A percentile compares a stretch with the other conserved stretches of the same genome.
Conservation (phyloP, 2,797 vertebrate species). For the Paratrypauchen microcephalus region DNA sequence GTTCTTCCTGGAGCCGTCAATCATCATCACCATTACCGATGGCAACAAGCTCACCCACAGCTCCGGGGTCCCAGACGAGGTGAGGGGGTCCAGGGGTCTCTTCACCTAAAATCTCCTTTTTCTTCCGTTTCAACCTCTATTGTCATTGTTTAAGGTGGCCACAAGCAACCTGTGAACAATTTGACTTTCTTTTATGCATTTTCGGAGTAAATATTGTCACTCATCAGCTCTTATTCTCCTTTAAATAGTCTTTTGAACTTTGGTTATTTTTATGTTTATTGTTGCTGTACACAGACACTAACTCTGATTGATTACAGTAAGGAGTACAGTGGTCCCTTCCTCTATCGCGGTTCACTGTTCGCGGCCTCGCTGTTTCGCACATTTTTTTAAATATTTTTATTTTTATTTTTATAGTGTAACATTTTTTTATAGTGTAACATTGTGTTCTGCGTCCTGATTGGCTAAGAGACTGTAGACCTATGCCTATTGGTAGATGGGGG, state of each 20-base stretch:
- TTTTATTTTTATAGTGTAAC: too few species aligned
- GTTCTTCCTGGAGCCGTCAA: conserved; percentile 96
- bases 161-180: not conserved
- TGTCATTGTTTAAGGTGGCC: not conserved
- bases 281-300: too few species aligned
- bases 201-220: not conserved
- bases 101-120: not conserved
- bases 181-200: not conserved
- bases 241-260: not conserved
- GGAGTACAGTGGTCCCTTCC: too few species aligned
- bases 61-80: conserved; percentile 94
- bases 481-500: too few species aligned
- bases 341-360: too few species aligned
- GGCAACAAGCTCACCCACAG: conserved; percentile 96
- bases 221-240: not conserved
- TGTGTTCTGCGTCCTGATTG: too few species aligned
- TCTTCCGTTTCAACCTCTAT: not conserved
- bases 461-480: too few species aligned
- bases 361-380: too few species aligned
- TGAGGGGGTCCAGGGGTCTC: conserved; percentile 67
- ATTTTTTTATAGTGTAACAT: too few species aligned
- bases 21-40: conserved; percentile 99
- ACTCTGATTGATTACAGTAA: too few species aligned
- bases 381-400: too few species aligned
- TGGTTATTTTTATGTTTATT: not conserved